Conservation (phyloP, 2,113 vertebrate genomes). For the Oncorhynchus masou region DNA sequence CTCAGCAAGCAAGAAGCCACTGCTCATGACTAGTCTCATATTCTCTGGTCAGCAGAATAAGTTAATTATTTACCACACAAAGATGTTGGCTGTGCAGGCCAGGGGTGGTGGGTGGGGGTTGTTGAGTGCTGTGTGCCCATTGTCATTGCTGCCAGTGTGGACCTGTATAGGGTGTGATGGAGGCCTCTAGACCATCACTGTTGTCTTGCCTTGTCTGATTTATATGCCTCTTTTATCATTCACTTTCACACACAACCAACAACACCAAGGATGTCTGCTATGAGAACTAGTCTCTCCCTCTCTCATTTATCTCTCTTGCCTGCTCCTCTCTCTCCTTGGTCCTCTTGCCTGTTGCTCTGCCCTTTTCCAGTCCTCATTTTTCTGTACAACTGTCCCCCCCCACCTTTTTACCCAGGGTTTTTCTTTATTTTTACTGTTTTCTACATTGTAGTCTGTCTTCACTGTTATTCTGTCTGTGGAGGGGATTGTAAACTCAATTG, state of each 20-base stretch:
- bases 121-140: slow-evolving; percentile 82
- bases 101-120: slow-evolving; percentile 52
- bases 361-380: slow-evolving; percentile 20
- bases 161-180: slow-evolving; percentile 91
- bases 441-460: slow-evolving; percentile 38
- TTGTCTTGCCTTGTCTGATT: slow-evolving; percentile 98
- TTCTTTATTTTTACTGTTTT: slow-evolving; percentile 22
- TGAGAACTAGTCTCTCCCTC: slow-evolving; percentile 74
- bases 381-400: slow-evolving; percentile 10
- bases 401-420: slow-evolving; percentile 15
- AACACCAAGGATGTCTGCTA: slow-evolving; percentile 94
- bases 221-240: slow-evolving; percentile 99
- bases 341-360: slow-evolving; percentile 10
- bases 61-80: slow-evolving; percentile 99
- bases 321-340: slow-evolving; percentile 22
- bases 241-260: slow-evolving; percentile 99
- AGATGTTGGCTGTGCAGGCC: slow-evolving; percentile 86
- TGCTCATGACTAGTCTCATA: slow-evolving; percentile 84
- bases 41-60: slow-evolving; percentile 94
- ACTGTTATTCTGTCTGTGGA: not conserved
- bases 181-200: slow-evolving; percentile 92
- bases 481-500: no score
- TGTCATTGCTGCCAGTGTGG: slow-evolving; percentile 89
- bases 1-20: no score
- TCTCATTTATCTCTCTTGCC: not conserved